Evolutionary conservation across 53 echinoderm and acorn worm species (phyloP), one percentile per base, ranked within the genome.

Genomic region (Mesocentrotus franciscanus): DNA sequence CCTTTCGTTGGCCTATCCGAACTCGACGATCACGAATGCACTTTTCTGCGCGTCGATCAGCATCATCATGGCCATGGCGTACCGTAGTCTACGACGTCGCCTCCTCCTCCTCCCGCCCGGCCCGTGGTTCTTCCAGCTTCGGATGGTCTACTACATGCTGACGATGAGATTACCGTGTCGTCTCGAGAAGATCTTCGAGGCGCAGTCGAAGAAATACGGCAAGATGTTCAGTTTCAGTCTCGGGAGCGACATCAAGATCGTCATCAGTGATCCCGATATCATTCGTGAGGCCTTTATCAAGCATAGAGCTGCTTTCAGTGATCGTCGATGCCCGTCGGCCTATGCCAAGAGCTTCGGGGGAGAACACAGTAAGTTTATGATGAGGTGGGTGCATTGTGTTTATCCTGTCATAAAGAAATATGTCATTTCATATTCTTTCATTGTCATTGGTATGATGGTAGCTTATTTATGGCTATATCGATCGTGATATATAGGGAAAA

Each of bases 151-250:
- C 36, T 36, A 61, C 17, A 61, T 36, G 61, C 1, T 61, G 68
- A 61, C 12, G 30, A 60, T 91, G 66, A 29, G 11, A 30, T 36
- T 78, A 0, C 61, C 61, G 2, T 61, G 64, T 9, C 93, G 83
- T 34, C 8, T 60, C 9, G 93, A 93, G 30, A 22, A 56, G 13
- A 0, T 81, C 61, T 93, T 15, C 93, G 83, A 30, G 35, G 22
- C 18, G 57, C 60, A 33, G 32, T 36, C 93, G 30, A 62, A 20
- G 61, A 60, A 30, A 35, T 93, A 36, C 56, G 93, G 93, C 17
- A 93, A 93, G 36, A n/a, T 93, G n/a, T 93, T 81, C 61, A 93
- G 93, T n/a, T 81, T 81, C 33, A 61, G 93, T 8, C 13, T 79
- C 16, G 61, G 59, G 17, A 5, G 32, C 57, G 83, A 60, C 12